Percentiles rank a stretch among this genome's conserved stretches.
Evolutionary conservation across 2,888 invertebrate species (phyloP).

Genomic region (Standfussiana lucernea): DNA sequence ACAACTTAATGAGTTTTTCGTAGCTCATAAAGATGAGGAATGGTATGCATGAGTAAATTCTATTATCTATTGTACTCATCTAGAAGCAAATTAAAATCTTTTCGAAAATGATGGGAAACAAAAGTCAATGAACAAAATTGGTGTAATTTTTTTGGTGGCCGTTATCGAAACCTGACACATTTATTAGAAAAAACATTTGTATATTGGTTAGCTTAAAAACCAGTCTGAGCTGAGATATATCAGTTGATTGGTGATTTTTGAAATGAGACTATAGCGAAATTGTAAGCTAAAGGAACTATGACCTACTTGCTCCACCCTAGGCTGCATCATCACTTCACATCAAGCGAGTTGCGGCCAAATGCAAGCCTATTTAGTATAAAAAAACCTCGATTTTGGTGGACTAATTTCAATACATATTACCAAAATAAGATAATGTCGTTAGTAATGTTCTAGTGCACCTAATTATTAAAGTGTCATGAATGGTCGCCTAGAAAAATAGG

Average conservation of each 20-base stretch:
- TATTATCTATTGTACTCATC: slow-evolving; percentile 19
- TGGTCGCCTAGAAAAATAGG: neutral
- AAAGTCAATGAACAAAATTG: slow-evolving; percentile 11
- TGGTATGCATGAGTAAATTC: slow-evolving; percentile 93
- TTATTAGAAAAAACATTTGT: neutral
- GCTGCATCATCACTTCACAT: no score
- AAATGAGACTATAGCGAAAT: neutral
- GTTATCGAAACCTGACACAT: neutral
- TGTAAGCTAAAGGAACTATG: neutral
- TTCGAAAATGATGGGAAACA: slow-evolving; percentile 42
- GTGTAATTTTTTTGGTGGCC: neutral
- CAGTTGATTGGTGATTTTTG: neutral
- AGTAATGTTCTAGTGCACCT: neutral
- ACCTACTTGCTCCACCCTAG: no score
- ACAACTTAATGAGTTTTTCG: slow-evolving; percentile 99
- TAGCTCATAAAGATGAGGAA: slow-evolving; percentile 99
- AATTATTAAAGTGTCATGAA: neutral
- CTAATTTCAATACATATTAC: neutral
- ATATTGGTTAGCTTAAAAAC: neutral
- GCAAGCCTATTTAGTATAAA: no score
- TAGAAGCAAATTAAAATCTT: slow-evolving; percentile 35
- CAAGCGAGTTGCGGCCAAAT: no score
- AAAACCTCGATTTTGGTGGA: no score
- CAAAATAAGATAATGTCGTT: neutral
- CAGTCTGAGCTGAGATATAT: neutral